Conservation (phyloP, 2,797 vertebrate species). For the Melanotaenia pygmaea region DNA sequence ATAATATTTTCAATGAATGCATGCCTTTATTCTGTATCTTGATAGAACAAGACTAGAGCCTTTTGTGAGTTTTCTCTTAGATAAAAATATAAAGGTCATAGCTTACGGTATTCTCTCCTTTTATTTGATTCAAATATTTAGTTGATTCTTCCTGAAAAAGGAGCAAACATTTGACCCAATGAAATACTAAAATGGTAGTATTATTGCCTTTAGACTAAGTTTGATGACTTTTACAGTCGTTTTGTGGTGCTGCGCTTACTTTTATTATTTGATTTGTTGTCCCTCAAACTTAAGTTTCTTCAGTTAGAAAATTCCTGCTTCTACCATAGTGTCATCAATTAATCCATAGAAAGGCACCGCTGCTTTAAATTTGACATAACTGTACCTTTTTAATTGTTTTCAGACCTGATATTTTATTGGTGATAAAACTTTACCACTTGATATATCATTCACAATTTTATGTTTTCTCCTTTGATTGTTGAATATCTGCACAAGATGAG, state of each 20-base stretch:
- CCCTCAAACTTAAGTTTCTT: slow-evolving; percentile 7
- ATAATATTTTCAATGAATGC: slow-evolving; percentile 48
- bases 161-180: slow-evolving; percentile 13
- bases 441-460: background rate
- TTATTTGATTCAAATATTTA: slow-evolving; percentile 23
- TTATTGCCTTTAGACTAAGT: slow-evolving; percentile 8
- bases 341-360: background rate
- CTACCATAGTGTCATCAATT: slow-evolving; percentile 7
- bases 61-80: slow-evolving; percentile 46
- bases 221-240: slow-evolving; percentile 8
- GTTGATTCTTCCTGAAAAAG: slow-evolving; percentile 12
- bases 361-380: background rate
- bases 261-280: slow-evolving; percentile 16
- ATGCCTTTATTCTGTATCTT: slow-evolving; percentile 55
- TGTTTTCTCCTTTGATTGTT: background rate
- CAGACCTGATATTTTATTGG: background rate
- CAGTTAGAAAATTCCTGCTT: background rate
- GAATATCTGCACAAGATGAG: background rate
- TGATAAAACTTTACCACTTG: background rate
- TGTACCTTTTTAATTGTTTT: background rate
- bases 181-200: slow-evolving; percentile 1
- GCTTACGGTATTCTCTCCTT: slow-evolving; percentile 16
- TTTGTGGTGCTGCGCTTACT: slow-evolving; percentile 18
- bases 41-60: slow-evolving; percentile 48
- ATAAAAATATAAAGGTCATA: slow-evolving; percentile 29